Evolutionary conservation across 2,888 invertebrate genomes (phyloP).

Genomic region (Entomobrya proxima): DNA sequence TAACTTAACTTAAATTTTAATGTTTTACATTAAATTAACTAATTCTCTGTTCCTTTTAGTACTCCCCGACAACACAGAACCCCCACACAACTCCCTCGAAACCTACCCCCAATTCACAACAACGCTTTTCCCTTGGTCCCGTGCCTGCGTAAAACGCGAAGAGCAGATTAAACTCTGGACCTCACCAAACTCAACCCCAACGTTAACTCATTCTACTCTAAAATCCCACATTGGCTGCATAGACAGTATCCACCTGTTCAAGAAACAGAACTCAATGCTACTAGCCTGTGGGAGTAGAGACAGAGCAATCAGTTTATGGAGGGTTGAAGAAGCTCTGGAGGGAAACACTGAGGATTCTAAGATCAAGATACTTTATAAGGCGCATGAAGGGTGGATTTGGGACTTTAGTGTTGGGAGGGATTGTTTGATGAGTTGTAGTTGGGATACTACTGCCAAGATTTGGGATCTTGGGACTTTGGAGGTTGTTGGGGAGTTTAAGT

Average conservation of each 20-base stretch:
- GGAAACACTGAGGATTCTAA: neutral
- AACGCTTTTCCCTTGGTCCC: slow-evolving; percentile 76
- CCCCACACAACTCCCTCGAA: neutral
- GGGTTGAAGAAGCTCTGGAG: slow-evolving; percentile 64
- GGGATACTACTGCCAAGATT: slow-evolving; percentile 71
- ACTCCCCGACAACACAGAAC: slow-evolving; percentile 52
- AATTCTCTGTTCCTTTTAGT: slow-evolving; percentile 44
- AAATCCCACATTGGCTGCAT: slow-evolving; percentile 72
- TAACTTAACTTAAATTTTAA: no score
- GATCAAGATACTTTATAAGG: slow-evolving; percentile 77
- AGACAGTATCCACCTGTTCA: slow-evolving; percentile 72
- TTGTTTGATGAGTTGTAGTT: slow-evolving; percentile 68
- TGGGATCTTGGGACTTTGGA: slow-evolving; percentile 69
- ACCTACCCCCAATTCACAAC: slow-evolving; percentile 19
- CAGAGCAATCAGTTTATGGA: slow-evolving; percentile 69
- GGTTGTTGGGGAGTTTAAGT: slow-evolving; percentile 66
- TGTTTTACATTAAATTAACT: neutral
- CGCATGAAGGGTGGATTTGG: slow-evolving; percentile 84
- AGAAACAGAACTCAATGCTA: slow-evolving; percentile 41
- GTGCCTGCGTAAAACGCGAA: slow-evolving; percentile 82
- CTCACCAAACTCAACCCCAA: neutral
- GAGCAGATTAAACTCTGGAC: slow-evolving; percentile 81
- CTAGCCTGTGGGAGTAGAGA: slow-evolving; percentile 72
- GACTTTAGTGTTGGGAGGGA: slow-evolving; percentile 64
- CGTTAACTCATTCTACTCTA: slow-evolving; percentile 1